phyloP scores from a whole-genome alignment of 2,888 invertebrate genomes.

The Pseudococcus jackbeardsleyi region DNA sequence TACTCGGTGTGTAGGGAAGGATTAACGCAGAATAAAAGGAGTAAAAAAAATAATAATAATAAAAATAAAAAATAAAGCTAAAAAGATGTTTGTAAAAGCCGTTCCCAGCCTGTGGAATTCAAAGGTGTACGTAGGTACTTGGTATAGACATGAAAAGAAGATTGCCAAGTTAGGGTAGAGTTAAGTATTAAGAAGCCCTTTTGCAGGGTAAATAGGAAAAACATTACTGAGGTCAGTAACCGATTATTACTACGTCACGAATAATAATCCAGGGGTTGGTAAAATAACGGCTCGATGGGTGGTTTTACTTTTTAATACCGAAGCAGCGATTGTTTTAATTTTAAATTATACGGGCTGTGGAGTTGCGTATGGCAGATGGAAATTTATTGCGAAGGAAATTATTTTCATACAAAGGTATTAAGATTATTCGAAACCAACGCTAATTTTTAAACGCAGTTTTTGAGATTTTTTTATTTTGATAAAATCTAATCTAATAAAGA shows the following conservation, averaged over 20 bases:
- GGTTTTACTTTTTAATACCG: not conserved
- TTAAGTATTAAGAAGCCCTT: constrained; percentile 65
- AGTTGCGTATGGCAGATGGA: not conserved
- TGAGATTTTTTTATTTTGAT: not conserved
- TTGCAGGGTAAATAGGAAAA: constrained; percentile 63
- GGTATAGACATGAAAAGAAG: constrained; percentile 64
- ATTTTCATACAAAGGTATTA: not conserved
- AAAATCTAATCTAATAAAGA: not conserved
- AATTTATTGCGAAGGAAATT: not conserved
- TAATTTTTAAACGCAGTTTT: not conserved
- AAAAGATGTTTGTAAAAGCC: constrained; percentile 61
- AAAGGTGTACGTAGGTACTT: constrained; percentile 58
- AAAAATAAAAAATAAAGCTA: constrained; percentile 48
- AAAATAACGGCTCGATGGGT: constrained; percentile 42
- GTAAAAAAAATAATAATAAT: constrained; percentile 58
- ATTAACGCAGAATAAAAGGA: constrained; percentile 45
- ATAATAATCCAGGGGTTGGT: constrained; percentile 62
- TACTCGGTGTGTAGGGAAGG: constrained; percentile 6
- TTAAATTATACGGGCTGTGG: not conserved
- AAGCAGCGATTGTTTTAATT: not conserved
- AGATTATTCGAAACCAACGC: too few species aligned
- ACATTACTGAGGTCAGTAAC: constrained; percentile 65
- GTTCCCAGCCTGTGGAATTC: constrained; percentile 60
- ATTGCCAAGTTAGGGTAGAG: constrained; percentile 64
- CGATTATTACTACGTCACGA: constrained; percentile 65